phyloP scores from a whole-genome alignment of 1,140 invertebrate species.

The Cherax quadricarinatus region DNA sequence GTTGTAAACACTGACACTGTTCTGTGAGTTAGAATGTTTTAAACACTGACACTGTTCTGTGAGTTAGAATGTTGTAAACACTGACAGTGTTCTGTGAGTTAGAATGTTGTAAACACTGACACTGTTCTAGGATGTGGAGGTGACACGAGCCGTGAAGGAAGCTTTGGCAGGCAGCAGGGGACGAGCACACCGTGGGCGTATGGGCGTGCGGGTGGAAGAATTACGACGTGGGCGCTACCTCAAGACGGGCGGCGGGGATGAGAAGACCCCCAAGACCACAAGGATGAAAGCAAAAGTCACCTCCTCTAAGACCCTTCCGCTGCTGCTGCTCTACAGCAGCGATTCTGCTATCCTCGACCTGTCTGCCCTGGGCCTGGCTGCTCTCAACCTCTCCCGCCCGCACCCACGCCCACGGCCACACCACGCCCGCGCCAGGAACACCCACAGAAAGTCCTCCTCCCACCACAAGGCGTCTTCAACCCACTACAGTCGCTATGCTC shows the following conservation, averaged over 20 bases:
- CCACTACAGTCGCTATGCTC: neutral
- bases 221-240: neutral
- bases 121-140: neutral
- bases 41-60: too few species aligned
- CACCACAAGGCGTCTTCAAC: neutral
- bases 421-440: neutral
- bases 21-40: too few species aligned
- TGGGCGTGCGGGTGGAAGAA: conserved; percentile 2
- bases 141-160: neutral
- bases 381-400: neutral
- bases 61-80: too few species aligned
- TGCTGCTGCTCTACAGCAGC: neutral
- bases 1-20: too few species aligned
- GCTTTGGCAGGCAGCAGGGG: neutral
- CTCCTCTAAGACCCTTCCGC: neutral
- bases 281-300: too few species aligned
- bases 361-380: neutral
- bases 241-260: too few species aligned
- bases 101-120: too few species aligned
- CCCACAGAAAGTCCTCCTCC: neutral
- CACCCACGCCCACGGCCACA: neutral
- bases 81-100: too few species aligned
- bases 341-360: neutral
- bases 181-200: neutral
- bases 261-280: too few species aligned